Evolutionary conservation across 2,797 vertebrate species (phyloP).

Genomic region (Crenuchus spilurus): DNA sequence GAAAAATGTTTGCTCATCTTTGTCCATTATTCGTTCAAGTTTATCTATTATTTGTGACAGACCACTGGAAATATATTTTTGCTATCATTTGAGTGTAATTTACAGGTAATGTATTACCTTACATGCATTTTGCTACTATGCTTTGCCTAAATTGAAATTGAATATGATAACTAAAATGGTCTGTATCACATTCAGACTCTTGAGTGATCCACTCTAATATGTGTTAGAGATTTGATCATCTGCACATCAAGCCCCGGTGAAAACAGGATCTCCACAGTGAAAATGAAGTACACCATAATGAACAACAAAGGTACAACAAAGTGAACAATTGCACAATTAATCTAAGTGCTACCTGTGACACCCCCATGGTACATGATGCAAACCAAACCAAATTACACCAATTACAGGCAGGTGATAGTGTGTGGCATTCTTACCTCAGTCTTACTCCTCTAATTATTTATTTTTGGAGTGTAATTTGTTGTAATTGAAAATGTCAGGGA

Average conservation of each 20-base stretch:
- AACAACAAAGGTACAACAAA: slow-evolving; percentile 47
- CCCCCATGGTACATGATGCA: slow-evolving; percentile 57
- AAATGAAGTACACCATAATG: background rate
- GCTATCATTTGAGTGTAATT: too few relatives aligned
- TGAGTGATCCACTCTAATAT: background rate
- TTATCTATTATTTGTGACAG: background rate
- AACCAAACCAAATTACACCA: slow-evolving; percentile 67
- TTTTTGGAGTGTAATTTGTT: slow-evolving; percentile 69
- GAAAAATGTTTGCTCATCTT: background rate
- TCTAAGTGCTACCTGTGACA: slow-evolving; percentile 65
- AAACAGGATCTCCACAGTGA: slow-evolving; percentile 16
- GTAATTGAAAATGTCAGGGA: slow-evolving; percentile 71
- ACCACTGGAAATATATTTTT: background rate
- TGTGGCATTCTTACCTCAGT: slow-evolving; percentile 54
- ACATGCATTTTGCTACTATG: background rate
- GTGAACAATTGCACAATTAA: slow-evolving; percentile 64
- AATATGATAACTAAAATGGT: background rate
- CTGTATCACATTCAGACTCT: background rate
- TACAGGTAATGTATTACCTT: too few relatives aligned
- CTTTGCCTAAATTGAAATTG: background rate
- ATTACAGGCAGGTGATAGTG: slow-evolving; percentile 63
- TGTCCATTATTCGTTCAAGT: background rate
- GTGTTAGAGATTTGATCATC: background rate
- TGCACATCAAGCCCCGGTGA: slow-evolving; percentile 9
- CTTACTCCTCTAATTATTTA: slow-evolving; percentile 65